These are phyloP conservation scores for Orchesella flavescens DNA, from an alignment of 2,888 invertebrate species.

Conservation along the genomic window DNA sequence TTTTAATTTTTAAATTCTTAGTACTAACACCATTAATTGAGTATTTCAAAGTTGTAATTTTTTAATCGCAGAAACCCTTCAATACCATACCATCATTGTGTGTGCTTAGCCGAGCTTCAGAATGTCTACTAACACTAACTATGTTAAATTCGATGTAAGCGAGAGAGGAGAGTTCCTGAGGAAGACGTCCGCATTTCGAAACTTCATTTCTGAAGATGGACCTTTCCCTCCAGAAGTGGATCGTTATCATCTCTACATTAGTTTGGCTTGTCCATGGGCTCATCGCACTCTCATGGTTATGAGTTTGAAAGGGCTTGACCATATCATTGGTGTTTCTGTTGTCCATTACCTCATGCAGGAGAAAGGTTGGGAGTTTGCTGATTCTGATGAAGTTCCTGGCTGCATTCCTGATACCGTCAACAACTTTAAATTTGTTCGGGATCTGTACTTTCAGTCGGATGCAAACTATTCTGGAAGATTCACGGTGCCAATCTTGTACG, in stretches of 20 bases:
- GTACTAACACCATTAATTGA: too few relatives aligned
- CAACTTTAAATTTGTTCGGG: slow-evolving; percentile 56
- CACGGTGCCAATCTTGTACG: slow-evolving; percentile 68
- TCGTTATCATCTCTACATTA: slow-evolving; percentile 69
- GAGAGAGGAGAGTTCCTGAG: slow-evolving; percentile 64
- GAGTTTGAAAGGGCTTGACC: slow-evolving; percentile 66
- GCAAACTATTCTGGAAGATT: slow-evolving; percentile 64
- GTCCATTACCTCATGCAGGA: slow-evolving; percentile 68
- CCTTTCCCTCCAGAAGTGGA: slow-evolving; percentile 63
- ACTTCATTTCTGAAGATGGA: slow-evolving; percentile 58
- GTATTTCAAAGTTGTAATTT: too few relatives aligned
- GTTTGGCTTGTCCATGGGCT: slow-evolving; percentile 70
- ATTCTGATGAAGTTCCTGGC: slow-evolving; percentile 48
- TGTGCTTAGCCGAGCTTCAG: too few relatives aligned
- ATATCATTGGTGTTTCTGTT: slow-evolving; percentile 66
- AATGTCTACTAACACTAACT: too few relatives aligned
- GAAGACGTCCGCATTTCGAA: slow-evolving; percentile 60
- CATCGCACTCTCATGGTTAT: slow-evolving; percentile 67
- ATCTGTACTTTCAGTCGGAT: slow-evolving; percentile 57
- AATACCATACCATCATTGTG: too few relatives aligned
- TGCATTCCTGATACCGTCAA: slow-evolving; percentile 69
- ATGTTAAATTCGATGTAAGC: neutral
- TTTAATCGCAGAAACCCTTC: too few relatives aligned
- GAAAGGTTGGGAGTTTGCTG: slow-evolving; percentile 67
- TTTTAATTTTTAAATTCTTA: too few relatives aligned